Evolutionary conservation across 2,888 invertebrate species (phyloP).

Genomic region (Folsomia candida): DNA sequence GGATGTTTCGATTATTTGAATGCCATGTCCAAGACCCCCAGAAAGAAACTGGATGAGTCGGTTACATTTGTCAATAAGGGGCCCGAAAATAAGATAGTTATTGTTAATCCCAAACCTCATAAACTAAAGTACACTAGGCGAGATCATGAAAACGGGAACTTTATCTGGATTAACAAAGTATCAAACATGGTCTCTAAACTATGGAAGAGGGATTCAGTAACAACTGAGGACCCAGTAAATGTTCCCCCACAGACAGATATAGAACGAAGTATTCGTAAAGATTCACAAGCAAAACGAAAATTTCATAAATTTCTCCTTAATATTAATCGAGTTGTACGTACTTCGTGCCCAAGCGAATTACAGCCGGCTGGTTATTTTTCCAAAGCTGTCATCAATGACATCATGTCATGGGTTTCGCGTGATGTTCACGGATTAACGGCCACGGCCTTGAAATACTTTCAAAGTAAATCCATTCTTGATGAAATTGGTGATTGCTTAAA

Average conservation of each 20-base stretch:
- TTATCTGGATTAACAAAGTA: no score
- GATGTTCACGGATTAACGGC: background rate
- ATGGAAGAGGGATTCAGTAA: no score
- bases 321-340: background rate
- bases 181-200: no score
- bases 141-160: no score
- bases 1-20: background rate
- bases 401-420: background rate
- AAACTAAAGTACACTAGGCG: no score
- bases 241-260: no score
- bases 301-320: background rate
- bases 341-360: background rate
- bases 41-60: background rate
- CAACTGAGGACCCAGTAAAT: no score
- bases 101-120: no score
- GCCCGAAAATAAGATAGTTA: no score
- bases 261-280: no score
- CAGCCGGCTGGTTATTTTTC: background rate
- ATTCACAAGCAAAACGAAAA: background rate
- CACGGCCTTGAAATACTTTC: background rate
- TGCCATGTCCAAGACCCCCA: background rate
- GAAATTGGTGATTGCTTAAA: background rate
- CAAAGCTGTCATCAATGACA: background rate
- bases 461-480: background rate
- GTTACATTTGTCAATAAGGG: no score